These are phyloP conservation scores for Pandion haliaetus DNA, from an alignment of 2,113 vertebrate species.

Conservation along the genomic window DNA sequence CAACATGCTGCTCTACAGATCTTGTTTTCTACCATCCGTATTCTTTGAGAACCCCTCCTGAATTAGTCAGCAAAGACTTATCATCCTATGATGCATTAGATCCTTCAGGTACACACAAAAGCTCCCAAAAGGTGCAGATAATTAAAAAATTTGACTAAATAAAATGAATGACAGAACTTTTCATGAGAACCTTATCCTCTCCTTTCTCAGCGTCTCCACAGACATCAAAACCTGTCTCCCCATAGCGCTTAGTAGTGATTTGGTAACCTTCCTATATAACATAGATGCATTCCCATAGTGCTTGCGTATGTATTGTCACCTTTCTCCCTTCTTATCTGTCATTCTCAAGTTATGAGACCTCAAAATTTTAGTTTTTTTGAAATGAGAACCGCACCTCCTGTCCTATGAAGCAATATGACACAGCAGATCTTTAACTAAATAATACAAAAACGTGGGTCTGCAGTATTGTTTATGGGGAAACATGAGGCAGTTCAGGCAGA, in stretches of 20 bases:
- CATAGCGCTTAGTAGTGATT: accelerated
- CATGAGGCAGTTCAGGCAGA: neutral
- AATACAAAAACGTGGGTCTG: neutral
- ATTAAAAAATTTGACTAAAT: neutral
- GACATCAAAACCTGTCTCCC: neutral
- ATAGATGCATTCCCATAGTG: accelerated
- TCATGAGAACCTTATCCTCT: neutral
- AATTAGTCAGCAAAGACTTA: neutral
- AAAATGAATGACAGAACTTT: neutral
- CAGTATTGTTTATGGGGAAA: neutral
- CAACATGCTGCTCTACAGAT: accelerated
- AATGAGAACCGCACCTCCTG: neutral
- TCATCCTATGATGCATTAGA: neutral
- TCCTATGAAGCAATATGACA: neutral
- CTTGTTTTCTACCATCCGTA: neutral
- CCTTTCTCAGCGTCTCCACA: neutral
- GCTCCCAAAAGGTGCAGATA: neutral
- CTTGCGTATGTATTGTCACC: neutral
- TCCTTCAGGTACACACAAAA: neutral
- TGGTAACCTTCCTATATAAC: neutral
- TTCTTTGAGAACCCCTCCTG: neutral
- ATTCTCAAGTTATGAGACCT: neutral
- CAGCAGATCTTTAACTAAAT: neutral
- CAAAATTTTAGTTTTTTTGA: neutral
- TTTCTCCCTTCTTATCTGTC: neutral